A percentile compares a stretch with the other conserved stretches of the same genome.
These are phyloP conservation scores for Oreochromis aureus DNA, from an alignment of 2,113 vertebrate species.

Conservation along the genomic window DNA sequence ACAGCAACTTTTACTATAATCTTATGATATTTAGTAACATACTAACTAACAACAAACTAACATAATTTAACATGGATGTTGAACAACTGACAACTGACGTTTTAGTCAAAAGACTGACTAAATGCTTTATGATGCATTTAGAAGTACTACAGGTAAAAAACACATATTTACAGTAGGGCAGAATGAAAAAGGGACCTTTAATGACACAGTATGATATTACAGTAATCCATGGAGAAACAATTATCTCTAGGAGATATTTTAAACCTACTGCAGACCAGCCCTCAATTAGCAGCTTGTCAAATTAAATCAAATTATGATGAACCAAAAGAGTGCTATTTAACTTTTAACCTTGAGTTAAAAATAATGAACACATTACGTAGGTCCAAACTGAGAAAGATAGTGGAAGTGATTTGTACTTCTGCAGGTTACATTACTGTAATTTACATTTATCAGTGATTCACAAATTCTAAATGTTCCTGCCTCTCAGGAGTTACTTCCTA, in stretches of 20 bases:
- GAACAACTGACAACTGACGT: neutral
- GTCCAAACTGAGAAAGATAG: neutral
- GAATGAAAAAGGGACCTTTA: neutral
- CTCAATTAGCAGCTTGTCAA: constrained; percentile 1
- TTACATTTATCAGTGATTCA: neutral
- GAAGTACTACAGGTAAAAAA: neutral
- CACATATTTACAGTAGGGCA: neutral
- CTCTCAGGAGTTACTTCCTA: neutral
- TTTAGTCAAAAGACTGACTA: neutral
- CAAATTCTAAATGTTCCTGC: neutral
- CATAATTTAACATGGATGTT: neutral
- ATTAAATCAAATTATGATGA: neutral
- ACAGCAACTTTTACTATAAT: neutral
- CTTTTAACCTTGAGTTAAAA: neutral
- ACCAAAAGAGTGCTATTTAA: neutral
- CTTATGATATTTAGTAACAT: neutral
- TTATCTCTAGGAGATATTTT: neutral
- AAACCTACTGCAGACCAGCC: neutral
- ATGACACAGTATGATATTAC: neutral
- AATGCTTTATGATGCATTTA: neutral
- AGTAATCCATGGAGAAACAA: neutral
- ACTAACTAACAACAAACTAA: neutral
- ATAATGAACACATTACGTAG: neutral
- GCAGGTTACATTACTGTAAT: neutral
- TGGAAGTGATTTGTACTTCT: neutral